Conservation (phyloP, 2,888 invertebrate genomes). For the Lissonota sp. region DNA sequence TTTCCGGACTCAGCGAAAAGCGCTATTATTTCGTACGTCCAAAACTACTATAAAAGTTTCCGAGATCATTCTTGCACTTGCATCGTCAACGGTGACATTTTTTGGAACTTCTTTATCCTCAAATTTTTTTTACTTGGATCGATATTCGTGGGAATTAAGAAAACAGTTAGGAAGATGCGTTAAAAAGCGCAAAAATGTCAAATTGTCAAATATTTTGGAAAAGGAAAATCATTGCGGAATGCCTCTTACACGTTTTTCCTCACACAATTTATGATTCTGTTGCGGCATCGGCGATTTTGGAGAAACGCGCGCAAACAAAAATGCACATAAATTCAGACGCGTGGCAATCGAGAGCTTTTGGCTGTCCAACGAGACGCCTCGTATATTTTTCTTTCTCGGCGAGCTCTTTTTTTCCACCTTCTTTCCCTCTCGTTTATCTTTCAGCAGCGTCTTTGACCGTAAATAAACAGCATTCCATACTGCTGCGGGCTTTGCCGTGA, state of each 20-base stretch:
- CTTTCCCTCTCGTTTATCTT: conserved; percentile 1
- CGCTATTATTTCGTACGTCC: too few species aligned
- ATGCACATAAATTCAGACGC: conserved; percentile 30
- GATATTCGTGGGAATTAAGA: too few species aligned
- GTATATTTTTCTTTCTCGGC: conserved; percentile 1
- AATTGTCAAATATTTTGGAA: background rate
- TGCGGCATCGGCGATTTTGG: too few species aligned
- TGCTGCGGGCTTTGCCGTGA: background rate
- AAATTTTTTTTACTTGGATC: too few species aligned
- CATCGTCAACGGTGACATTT: too few species aligned
- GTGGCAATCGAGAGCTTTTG: conserved; percentile 15
- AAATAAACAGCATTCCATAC: conserved; percentile 4
- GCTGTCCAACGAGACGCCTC: conserved; percentile 3
- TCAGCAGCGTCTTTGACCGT: background rate
- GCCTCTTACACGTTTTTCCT: conserved; percentile 1
- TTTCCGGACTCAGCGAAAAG: too few species aligned
- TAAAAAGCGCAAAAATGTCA: too few species aligned
- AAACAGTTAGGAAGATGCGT: background rate
- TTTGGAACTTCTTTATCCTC: too few species aligned
- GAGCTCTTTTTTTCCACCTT: background rate
- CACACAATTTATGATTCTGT: background rate
- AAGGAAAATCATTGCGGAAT: background rate
- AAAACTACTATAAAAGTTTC: too few species aligned
- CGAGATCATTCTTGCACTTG: too few species aligned
- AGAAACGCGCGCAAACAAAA: conserved; percentile 10